These are phyloP conservation scores for Zoroaster sp. DNA, from an alignment of 53 echinoderm and acorn worm genomes.

Conservation along the genomic window DNA sequence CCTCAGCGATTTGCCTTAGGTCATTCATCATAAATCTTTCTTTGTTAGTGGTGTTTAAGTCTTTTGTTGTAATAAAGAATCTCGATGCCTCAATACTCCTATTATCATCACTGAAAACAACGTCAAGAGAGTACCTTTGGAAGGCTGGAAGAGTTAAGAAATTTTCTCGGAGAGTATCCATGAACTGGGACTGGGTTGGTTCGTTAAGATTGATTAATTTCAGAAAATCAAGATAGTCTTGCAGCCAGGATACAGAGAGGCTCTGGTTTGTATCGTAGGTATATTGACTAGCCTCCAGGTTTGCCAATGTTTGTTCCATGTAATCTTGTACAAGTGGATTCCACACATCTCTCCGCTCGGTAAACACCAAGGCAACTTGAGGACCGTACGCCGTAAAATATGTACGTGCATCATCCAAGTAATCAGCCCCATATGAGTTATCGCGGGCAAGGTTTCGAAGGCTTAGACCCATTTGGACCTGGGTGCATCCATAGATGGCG, in stretches of 20 bases:
- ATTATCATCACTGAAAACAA: slow-evolving; percentile 41
- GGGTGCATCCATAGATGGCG: slow-evolving; percentile 55
- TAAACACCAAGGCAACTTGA: slow-evolving; percentile 35
- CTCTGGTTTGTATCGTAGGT: not conserved
- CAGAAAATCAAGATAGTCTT: slow-evolving; percentile 44
- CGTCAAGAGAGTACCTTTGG: slow-evolving; percentile 37
- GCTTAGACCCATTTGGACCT: slow-evolving; percentile 40
- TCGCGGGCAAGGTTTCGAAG: slow-evolving; percentile 57
- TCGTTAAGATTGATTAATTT: not conserved
- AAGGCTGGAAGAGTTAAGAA: slow-evolving; percentile 27
- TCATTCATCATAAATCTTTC: slow-evolving; percentile 57
- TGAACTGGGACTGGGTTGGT: slow-evolving; percentile 2
- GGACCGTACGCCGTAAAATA: slow-evolving; percentile 31
- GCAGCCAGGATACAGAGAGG: slow-evolving; percentile 53
- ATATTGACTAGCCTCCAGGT: slow-evolving; percentile 48
- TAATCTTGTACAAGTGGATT: not conserved
- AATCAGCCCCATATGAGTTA: slow-evolving; percentile 47
- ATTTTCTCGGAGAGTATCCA: slow-evolving; percentile 4
- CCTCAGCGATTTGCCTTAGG: slow-evolving; percentile 1
- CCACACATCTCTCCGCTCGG: slow-evolving; percentile 39
- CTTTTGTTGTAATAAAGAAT: slow-evolving; percentile 51
- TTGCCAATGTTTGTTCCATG: slow-evolving; percentile 11
- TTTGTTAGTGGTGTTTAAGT: slow-evolving; percentile 6
- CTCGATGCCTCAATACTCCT: slow-evolving; percentile 25
- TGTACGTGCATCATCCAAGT: not conserved